Evolutionary conservation across 2,888 invertebrate genomes (phyloP).

Genomic region (Drosophila nr. fundita): DNA sequence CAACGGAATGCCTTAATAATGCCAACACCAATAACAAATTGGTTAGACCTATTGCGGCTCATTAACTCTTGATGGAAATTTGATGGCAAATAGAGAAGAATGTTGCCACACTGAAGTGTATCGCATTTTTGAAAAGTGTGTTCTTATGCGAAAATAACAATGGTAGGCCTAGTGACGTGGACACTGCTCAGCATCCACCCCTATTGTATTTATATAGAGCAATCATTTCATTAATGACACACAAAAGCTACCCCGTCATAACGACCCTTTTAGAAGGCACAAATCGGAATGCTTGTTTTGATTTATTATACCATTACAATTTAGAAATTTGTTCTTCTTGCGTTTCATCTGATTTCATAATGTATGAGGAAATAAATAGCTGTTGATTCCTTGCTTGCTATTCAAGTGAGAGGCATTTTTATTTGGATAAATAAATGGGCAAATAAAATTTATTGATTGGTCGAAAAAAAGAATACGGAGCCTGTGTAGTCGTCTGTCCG

Average conservation of each 20-base stretch:
- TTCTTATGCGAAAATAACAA: conserved; percentile 23
- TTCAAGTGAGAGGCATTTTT: background rate
- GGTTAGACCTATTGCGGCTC: conserved; percentile 73
- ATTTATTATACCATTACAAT: conserved; percentile 70
- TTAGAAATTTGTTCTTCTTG: conserved; percentile 37
- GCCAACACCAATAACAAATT: conserved; percentile 66
- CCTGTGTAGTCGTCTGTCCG: background rate
- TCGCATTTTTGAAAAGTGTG: conserved; percentile 26
- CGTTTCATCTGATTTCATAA: conserved; percentile 50
- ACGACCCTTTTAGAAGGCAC: conserved; percentile 64
- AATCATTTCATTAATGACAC: conserved; percentile 64
- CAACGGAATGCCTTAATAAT: conserved; percentile 32
- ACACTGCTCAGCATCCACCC: conserved; percentile 63
- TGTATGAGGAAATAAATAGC: conserved; percentile 32
- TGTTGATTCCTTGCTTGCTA: conserved; percentile 20
- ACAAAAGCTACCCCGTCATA: conserved; percentile 56
- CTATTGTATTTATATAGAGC: conserved; percentile 50
- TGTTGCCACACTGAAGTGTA: conserved; percentile 37
- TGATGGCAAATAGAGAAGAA: conserved; percentile 30
- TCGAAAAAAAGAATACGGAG: background rate
- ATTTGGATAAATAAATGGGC: background rate
- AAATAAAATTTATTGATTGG: background rate
- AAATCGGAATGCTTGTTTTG: conserved; percentile 29
- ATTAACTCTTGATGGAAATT: conserved; percentile 81
- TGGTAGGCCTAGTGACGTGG: conserved; percentile 9